Evolutionary conservation across 2,113 vertebrate species (phyloP), one percentile per base, ranked within the genome.

Genomic region (Corythornis vintsioides): DNA sequence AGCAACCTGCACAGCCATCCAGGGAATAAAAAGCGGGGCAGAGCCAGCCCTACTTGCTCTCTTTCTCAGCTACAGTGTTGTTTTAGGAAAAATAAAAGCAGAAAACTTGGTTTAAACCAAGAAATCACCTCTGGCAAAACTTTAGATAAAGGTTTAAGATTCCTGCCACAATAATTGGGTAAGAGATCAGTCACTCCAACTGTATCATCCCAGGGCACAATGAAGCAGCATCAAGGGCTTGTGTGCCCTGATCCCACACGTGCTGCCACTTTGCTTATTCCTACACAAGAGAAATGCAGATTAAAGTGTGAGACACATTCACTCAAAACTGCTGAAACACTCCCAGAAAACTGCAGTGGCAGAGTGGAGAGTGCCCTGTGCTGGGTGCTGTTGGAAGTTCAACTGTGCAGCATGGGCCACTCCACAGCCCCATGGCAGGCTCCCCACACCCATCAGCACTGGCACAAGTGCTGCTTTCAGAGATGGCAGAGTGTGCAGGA

Each of bases 351-450:
- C 0, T 35, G 35, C 16, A 83, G 42, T 9, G 38, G 40, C 43
- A 25, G 47, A 19, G 61, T 1, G 19, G 65, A n/a, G 55, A 28
- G 21, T 25, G 70, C 70, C 19, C 35, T 21, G 20, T 0, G 3
- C 71, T 70, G 89, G 74, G 66, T 0, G 0, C 22, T 10, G 55
- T 47, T 0, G 0, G 11, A 70, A 42, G 55, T 33, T 45, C 1
- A 14, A 76, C 63, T 18, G 4, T 7, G 47, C 59, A 66, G n/a
- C 0, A 0, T 4, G 29, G 55, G 75, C 59, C 17, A 16, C 40
- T 17, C 57, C 66, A 24, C 25, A 17, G 6, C 20, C 57, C 50
- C 43, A 11, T 19, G 57, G 53, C 82, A 53, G 26, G 11, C 67
- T 89, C 40, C 48, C 70, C 29, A 16, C 20, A 43, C 35, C 55